Evolutionary conservation across 2,113 vertebrate species (phyloP).

Genomic region (Rhadina sibilatrix): DNA sequence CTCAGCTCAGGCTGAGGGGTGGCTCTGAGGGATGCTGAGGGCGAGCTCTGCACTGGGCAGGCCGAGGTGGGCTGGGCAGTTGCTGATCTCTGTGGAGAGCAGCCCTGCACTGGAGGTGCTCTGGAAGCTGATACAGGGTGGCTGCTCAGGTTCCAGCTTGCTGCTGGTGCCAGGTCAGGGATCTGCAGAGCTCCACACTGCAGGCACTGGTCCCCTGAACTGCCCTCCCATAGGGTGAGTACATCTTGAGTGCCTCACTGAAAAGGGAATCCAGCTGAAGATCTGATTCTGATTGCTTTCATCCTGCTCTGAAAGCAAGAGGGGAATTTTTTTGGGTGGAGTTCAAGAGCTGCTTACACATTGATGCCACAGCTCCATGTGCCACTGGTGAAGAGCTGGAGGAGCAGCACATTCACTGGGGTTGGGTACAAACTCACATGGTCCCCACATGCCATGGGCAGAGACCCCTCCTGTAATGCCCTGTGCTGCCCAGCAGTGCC

Average conservation of each 20-base stretch:
- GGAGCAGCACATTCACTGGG: neutral
- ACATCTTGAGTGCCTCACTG: neutral
- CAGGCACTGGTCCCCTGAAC: neutral
- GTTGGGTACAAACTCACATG: neutral
- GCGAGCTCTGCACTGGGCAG: neutral
- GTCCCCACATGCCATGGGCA: accelerated
- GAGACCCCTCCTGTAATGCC: neutral
- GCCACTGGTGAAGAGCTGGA: neutral
- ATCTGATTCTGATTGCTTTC: constrained; percentile 3
- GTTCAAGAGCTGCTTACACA: neutral
- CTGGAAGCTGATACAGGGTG: neutral
- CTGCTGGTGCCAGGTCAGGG: neutral
- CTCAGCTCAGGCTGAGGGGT: neutral
- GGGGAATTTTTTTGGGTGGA: neutral
- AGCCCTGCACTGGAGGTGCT: accelerated
- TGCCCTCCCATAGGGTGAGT: neutral
- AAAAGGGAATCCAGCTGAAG: neutral
- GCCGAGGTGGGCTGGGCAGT: neutral
- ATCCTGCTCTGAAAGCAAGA: neutral
- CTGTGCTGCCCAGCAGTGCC: neutral
- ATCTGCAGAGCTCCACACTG: neutral
- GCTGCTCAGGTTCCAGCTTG: too few species aligned
- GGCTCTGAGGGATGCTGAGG: neutral
- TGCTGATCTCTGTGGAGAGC: neutral
- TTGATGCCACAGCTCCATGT: neutral